Evolutionary conservation across 2,797 vertebrate species (phyloP).

Genomic region (Lutjanus campechanus): DNA sequence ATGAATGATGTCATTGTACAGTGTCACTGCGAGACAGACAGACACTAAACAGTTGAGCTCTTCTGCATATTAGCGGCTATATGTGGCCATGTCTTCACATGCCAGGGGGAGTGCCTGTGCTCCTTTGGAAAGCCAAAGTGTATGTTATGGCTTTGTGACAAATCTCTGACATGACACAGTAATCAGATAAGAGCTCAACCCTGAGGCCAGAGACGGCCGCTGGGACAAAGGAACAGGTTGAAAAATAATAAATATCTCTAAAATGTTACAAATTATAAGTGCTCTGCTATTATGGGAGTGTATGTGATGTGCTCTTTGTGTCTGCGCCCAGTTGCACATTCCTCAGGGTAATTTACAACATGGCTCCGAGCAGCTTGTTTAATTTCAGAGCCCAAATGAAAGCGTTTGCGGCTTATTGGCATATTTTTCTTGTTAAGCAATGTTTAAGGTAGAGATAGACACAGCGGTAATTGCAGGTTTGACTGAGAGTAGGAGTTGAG

Average conservation of each 20-base stretch:
- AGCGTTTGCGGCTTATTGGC: slow-evolving; percentile 89
- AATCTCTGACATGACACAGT: slow-evolving; percentile 85
- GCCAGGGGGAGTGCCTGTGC: slow-evolving; percentile 57
- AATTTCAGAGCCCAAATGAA: slow-evolving; percentile 88
- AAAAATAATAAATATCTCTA: slow-evolving; percentile 85
- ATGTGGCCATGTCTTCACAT: slow-evolving; percentile 71
- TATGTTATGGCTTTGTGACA: slow-evolving; percentile 82
- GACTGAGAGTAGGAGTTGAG: slow-evolving; percentile 84
- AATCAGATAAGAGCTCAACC: slow-evolving; percentile 81
- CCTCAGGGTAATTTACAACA: slow-evolving; percentile 90
- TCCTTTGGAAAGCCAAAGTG: slow-evolving; percentile 62
- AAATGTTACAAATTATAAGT: slow-evolving; percentile 88
- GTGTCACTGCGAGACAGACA: slow-evolving; percentile 41
- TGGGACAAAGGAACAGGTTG: slow-evolving; percentile 84
- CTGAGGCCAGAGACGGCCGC: slow-evolving; percentile 82
- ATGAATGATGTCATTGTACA: slow-evolving; percentile 17
- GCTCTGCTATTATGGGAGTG: slow-evolving; percentile 73
- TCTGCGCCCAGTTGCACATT: slow-evolving; percentile 86
- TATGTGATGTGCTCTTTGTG: slow-evolving; percentile 81
- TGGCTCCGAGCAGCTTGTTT: slow-evolving; percentile 87
- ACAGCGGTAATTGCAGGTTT: slow-evolving; percentile 89
- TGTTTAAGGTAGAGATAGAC: slow-evolving; percentile 91
- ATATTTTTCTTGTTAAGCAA: slow-evolving; percentile 91
- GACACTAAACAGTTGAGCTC: slow-evolving; percentile 50
- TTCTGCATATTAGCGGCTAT: slow-evolving; percentile 38